Conservation (phyloP, 2,888 invertebrate species). For the Teleiodes luculella region DNA sequence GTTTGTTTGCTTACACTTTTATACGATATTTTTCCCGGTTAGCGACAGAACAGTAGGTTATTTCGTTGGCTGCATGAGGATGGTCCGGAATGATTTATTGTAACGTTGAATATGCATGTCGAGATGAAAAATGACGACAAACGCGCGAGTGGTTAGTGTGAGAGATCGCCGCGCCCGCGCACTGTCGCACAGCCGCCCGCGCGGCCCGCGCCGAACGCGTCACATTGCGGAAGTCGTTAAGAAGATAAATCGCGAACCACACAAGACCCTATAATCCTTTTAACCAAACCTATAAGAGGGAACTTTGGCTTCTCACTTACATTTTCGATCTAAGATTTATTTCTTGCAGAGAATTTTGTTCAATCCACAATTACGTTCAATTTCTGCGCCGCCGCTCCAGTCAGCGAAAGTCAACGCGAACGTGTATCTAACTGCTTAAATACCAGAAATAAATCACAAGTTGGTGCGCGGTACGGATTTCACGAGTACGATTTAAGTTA, state of each 20-base stretch:
- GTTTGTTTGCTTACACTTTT: constrained; percentile 69
- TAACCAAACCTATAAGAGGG: constrained; percentile 45
- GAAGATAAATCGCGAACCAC: constrained; percentile 66
- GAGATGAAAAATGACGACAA: constrained; percentile 74
- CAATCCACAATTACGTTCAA: background rate
- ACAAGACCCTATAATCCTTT: constrained; percentile 60
- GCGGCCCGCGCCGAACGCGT: constrained; percentile 37
- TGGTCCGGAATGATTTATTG: constrained; percentile 71
- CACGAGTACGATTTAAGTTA: constrained; percentile 4
- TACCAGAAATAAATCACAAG: constrained; percentile 5
- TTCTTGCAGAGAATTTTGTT: background rate
- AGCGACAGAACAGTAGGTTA: constrained; percentile 64
- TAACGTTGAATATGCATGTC: constrained; percentile 76
- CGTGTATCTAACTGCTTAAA: constrained; percentile 6
- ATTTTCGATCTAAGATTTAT: constrained; percentile 31
- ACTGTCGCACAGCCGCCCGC: constrained; percentile 15
- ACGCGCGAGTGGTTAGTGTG: constrained; percentile 54
- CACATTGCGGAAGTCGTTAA: constrained; percentile 66
- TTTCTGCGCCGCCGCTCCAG: background rate
- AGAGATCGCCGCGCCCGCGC: constrained; percentile 25
- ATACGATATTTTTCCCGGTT: constrained; percentile 59
- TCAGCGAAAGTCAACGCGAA: background rate
- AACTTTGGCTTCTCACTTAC: constrained; percentile 38
- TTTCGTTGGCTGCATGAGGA: constrained; percentile 59
- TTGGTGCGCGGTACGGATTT: background rate